These are phyloP conservation scores for Brotogeris chrysoptera DNA, from an alignment of 2,797 vertebrate species.

Conservation along the genomic window DNA sequence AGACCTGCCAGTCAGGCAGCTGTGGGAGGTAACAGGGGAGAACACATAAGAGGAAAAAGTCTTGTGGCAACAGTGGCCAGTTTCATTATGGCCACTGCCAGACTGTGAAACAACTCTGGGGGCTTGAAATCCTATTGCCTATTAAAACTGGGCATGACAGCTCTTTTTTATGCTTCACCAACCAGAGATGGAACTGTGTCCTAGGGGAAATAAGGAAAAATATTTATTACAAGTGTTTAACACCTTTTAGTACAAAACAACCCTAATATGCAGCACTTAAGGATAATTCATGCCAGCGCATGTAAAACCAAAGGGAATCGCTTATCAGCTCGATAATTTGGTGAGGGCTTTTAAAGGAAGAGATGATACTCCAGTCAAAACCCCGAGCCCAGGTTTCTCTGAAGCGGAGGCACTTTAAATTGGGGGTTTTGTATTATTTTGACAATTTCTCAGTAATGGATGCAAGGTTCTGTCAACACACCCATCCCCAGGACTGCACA, in stretches of 20 bases:
- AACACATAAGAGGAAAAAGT: conserved; percentile 70
- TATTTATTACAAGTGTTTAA: conserved; percentile 78
- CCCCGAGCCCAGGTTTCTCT: conserved; percentile 5
- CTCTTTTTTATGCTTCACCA: conserved; percentile 78
- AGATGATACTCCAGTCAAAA: conserved; percentile 33
- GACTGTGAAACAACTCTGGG: conserved; percentile 77
- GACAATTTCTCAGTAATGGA: neutral
- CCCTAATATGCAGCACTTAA: conserved; percentile 67
- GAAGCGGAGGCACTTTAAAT: neutral
- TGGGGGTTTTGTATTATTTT: neutral
- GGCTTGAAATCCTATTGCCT: conserved; percentile 77
- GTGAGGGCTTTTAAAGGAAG: conserved; percentile 53
- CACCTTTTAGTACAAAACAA: conserved; percentile 78
- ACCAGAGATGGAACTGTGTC: conserved; percentile 72
- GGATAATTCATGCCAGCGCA: conserved; percentile 67
- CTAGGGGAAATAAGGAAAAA: conserved; percentile 76
- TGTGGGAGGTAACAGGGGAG: conserved; percentile 72
- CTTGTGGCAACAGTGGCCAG: conserved; percentile 75
- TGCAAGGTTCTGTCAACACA: neutral
- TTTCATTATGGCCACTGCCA: conserved; percentile 75
- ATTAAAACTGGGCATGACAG: conserved; percentile 77
- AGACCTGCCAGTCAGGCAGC: conserved; percentile 71
- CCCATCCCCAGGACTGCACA: neutral
- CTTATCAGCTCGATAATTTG: conserved; percentile 70
- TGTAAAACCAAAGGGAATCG: conserved; percentile 71